phyloP scores from a whole-genome alignment of 2,797 vertebrate species.

The Rhabdophis nuchalis region DNA sequence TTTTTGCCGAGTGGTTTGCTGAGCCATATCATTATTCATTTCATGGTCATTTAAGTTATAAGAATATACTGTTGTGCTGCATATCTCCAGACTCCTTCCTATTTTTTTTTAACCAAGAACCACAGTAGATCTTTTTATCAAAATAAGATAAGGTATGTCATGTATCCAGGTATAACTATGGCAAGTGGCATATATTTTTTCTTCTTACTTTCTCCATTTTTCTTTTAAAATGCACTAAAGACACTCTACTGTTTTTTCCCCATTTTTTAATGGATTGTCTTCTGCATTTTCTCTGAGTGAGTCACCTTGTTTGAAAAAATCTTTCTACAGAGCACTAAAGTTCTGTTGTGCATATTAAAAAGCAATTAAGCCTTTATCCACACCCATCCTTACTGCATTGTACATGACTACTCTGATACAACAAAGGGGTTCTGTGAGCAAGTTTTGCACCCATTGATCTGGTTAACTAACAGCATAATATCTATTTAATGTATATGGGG shows the following conservation, averaged over 20 bases:
- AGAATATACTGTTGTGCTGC: neutral
- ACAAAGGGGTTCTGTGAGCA: neutral
- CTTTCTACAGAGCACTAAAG: neutral
- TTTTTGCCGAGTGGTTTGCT: neutral
- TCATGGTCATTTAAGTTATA: neutral
- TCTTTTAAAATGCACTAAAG: neutral
- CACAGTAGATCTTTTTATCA: neutral
- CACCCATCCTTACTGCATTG: neutral
- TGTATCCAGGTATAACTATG: neutral
- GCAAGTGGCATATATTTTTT: neutral
- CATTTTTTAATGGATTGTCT: neutral
- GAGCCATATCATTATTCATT: neutral
- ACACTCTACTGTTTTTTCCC: neutral
- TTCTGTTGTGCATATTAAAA: neutral
- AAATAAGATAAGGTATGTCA: neutral
- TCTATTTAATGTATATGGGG: neutral
- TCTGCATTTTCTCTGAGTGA: neutral
- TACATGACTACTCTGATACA: neutral
- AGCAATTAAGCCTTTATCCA: neutral
- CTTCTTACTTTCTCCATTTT: neutral
- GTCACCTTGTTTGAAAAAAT: constrained; percentile 3
- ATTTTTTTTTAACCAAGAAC: neutral
- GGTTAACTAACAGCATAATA: neutral
- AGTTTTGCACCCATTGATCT: neutral
- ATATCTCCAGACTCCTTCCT: neutral